Evolutionary conservation across 2,888 invertebrate species (phyloP).

Genomic region (Galerucella nymphaeae): DNA sequence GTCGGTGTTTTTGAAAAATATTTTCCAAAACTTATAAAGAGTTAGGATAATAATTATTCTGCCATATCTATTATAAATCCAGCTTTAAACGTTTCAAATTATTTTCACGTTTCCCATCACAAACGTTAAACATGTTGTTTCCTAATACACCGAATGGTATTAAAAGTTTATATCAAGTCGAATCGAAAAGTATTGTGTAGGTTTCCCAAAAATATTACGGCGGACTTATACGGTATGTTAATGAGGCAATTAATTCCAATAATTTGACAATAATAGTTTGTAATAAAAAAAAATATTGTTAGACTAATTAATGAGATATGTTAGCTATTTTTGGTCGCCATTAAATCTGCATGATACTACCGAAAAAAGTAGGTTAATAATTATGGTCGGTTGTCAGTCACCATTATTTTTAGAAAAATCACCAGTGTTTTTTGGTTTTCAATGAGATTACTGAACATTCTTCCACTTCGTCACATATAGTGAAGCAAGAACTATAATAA

Average conservation of each 20-base stretch:
- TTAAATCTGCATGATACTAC: not conserved
- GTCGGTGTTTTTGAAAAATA: too few species aligned
- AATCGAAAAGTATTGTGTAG: slow-evolving; percentile 11
- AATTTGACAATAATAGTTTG: slow-evolving; percentile 9
- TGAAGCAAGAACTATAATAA: too few species aligned
- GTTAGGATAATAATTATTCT: too few species aligned
- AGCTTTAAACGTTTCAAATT: not conserved
- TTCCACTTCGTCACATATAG: too few species aligned
- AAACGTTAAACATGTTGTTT: not conserved
- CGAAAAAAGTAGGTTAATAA: not conserved
- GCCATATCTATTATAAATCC: too few species aligned
- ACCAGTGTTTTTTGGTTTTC: too few species aligned
- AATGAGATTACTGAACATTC: too few species aligned
- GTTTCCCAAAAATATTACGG: not conserved
- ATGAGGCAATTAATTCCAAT: slow-evolving; percentile 11
- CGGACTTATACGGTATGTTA: slow-evolving; percentile 12
- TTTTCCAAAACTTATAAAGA: too few species aligned
- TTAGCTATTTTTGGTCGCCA: not conserved
- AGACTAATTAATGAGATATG: not conserved
- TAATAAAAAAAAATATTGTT: slow-evolving; percentile 11
- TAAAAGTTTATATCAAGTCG: not conserved
- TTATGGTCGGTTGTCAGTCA: not conserved
- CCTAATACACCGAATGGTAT: not conserved
- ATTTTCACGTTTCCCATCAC: not conserved
- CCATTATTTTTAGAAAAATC: too few species aligned